Base-by-base conservation (phyloP, 2,797 vertebrate species). In the Tinamus major region DNA sequence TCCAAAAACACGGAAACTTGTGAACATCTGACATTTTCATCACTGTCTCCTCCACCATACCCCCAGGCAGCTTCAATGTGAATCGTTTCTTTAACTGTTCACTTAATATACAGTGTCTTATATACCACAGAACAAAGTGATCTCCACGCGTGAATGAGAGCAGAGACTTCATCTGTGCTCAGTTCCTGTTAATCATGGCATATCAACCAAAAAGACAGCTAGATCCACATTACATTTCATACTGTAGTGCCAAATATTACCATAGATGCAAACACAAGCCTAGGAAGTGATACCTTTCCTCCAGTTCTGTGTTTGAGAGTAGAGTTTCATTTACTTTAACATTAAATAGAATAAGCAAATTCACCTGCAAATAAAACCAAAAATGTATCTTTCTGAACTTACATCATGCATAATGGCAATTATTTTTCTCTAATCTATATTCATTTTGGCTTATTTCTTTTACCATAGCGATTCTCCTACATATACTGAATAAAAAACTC, bases 201-300 rank as follows among this genome's bases (percentile, higher is more conserved):
- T 29, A 46, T 0, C 19, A 13, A 89, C 16, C 23, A 82, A 35
- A 13, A 53, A 31, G 12, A 55, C 33, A 71, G 4, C 7, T 76
- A 20, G 10, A 74, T n/a, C 16, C 46, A 59, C 8, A 0, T 48
- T 55, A 55, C 0, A 1, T 65, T 26, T 24, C 69, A 0, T 4
- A 13, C 72, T 88, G 21, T 53, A 92, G 71, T 13, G 10, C 33
- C 51, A 87, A 58, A 26, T 13, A 65, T 19, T 16, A 44, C 11
- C n/a, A 41, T 35, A 26, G 39, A 79, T 24, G 46, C 17, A 17
- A 93, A 44, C 10, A 51, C 4, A 75, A 26, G n/a, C 18, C 6
- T 53, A 26, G 23, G 15, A 89, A 80, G 8, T 6, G 58, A 27
- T 2, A 11, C 0, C 4, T 61, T 77, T 65, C 81, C 15, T 15